Conservation (phyloP, 2,113 vertebrate genomes). For the Haemorhous mexicanus region DNA sequence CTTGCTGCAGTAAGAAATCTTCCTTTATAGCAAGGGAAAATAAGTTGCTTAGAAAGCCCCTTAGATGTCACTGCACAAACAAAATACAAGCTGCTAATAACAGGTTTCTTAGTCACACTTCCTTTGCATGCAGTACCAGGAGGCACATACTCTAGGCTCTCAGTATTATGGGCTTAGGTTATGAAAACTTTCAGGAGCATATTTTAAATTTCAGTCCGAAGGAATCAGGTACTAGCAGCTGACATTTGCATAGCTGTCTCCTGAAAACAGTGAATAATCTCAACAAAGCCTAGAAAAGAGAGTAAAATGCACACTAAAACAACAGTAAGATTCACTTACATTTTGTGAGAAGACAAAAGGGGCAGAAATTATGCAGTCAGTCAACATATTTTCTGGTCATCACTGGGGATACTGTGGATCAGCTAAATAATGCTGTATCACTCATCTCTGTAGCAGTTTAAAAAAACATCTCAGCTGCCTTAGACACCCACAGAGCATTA, state of each 20-base stretch:
- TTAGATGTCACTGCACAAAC: constrained; percentile 19
- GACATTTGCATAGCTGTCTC: constrained; percentile 14
- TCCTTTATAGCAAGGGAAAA: constrained; percentile 2
- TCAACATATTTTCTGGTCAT: background rate
- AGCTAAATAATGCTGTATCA: background rate
- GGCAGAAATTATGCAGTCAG: background rate
- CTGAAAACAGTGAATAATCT: constrained; percentile 8
- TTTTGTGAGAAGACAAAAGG: background rate
- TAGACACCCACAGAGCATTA: background rate
- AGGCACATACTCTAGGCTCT: background rate
- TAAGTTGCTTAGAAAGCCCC: constrained; percentile 19
- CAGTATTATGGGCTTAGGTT: background rate
- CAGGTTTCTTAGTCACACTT: background rate
- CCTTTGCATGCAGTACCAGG: constrained; percentile 4
- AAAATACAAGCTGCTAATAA: constrained; percentile 38
- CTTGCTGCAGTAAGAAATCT: background rate
- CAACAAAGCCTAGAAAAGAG: background rate
- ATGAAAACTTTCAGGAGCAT: constrained; percentile 34
- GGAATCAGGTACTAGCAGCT: constrained; percentile 15
- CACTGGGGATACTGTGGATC: background rate
- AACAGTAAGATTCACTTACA: background rate
- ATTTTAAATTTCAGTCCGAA: constrained; percentile 30
- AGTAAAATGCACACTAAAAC: background rate
- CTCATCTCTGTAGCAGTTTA: background rate
- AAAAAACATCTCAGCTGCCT: background rate